phyloP scores from a whole-genome alignment of 2,888 invertebrate genomes.

The Coelinius sp. region DNA sequence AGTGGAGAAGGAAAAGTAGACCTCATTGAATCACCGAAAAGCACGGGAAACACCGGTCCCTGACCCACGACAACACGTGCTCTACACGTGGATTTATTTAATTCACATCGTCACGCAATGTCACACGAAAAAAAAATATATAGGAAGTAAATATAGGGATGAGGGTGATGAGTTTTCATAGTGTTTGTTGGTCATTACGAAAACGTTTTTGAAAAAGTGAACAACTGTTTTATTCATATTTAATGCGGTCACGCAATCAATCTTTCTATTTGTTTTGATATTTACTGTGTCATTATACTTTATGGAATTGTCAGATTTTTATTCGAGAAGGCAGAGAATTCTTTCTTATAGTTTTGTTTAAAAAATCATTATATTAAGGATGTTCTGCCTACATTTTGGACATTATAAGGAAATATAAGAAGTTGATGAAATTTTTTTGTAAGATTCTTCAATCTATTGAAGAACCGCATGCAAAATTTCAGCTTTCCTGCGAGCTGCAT shows the following conservation, averaged over 20 bases:
- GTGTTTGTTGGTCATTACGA: slow-evolving; percentile 2
- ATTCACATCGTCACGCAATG: slow-evolving; percentile 58
- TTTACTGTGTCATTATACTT: background rate
- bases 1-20: too few species aligned
- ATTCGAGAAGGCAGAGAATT: too few species aligned
- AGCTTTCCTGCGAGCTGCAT: too few species aligned
- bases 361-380: too few species aligned
- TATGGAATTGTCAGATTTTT: background rate
- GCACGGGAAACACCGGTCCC: slow-evolving; percentile 49
- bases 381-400: too few species aligned
- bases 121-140: slow-evolving; percentile 42
- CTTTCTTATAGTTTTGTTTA: too few species aligned
- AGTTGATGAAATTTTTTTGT: too few species aligned
- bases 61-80: slow-evolving; percentile 58
- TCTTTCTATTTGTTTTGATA: background rate
- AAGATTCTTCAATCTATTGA: too few species aligned
- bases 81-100: slow-evolving; percentile 56
- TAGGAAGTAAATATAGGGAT: slow-evolving; percentile 5
- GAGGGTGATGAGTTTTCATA: slow-evolving; percentile 15
- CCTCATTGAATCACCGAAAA: slow-evolving; percentile 26
- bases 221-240: slow-evolving; percentile 31
- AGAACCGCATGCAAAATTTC: too few species aligned
- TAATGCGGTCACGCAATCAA: slow-evolving; percentile 26
- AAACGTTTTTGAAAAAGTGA: background rate
- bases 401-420: too few species aligned